Evolutionary conservation across 2,797 vertebrate species (phyloP), one percentile per base, ranked within the genome.

Genomic region (Odontamblyopus lacepedii): DNA sequence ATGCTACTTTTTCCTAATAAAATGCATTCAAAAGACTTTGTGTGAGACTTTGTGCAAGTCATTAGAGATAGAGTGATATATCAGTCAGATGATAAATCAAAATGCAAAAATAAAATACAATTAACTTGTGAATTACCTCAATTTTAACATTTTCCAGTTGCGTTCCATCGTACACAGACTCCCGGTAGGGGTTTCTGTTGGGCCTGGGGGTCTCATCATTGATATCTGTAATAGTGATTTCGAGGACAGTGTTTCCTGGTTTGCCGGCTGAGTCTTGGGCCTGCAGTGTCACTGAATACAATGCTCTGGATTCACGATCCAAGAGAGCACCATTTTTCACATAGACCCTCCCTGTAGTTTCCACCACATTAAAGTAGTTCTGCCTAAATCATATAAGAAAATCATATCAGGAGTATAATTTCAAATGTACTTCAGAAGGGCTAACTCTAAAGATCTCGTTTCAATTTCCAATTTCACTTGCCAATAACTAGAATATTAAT

Each of bases 221-320:
- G 69, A 90, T 86, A 57, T 99, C 98, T 11, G 85, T 74, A 75
- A 99, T 63, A 0, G 84, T 84, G 75, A 99, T 94, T 83, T 96
- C 91, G 77, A 99, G 85, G 4, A 80, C 78, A 0, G 97, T 92
- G 5, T 91, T 92, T 44, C 93, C 93, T 0, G 82, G 87, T 29
- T 93, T 91, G 38, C 48, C 50, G 0, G 63, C 89, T 0, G 92
- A 90, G 6, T 99, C 97, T 4, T 2, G 88, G 74, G 96, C 98
- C 89, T 95, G 94, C 72, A 99, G 89, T 0, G 95, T 98, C 53
- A 90, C 93, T 0, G 94, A 93, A 87, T 94, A 95, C 78, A 93
- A 71, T 2, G 94, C 82, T 59, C 89, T 94, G 75, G 65, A 69
- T 83, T 98, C 97, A 0, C 96, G 86, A 87, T 99, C 95, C 88